Percentiles rank a stretch among this genome's conserved stretches.
These are phyloP conservation scores for Lottia gigantea DNA, from an alignment of 2,888 invertebrate species.

Conservation along the genomic window DNA sequence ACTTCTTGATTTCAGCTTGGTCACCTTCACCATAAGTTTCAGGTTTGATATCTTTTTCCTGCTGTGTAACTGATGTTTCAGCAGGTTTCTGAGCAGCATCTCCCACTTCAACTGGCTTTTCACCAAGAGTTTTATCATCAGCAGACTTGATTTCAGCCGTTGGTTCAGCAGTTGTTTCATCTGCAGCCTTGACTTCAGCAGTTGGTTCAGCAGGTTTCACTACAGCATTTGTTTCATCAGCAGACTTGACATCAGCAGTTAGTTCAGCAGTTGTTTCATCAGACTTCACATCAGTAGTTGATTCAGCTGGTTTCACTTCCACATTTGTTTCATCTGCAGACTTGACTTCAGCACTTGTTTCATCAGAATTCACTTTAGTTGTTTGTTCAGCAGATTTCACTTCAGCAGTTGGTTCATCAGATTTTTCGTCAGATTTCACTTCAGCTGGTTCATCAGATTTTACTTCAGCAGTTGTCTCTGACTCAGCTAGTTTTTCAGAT, in stretches of 20 bases:
- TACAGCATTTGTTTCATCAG: constrained; percentile 13
- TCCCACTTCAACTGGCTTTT: background rate
- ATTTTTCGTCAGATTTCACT: constrained; percentile 15
- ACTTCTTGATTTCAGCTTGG: constrained; percentile 8
- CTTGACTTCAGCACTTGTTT: constrained; percentile 9
- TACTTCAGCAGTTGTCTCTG: constrained; percentile 12
- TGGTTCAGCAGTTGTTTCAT: constrained; percentile 10
- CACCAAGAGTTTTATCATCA: constrained; percentile 7
- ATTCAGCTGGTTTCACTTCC: constrained; percentile 15
- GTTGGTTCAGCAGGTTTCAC: background rate
- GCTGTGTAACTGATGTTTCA: background rate
- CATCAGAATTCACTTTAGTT: constrained; percentile 8
- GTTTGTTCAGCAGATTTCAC: constrained; percentile 12
- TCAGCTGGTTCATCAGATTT: constrained; percentile 18
- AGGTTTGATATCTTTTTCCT: background rate
- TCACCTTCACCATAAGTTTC: background rate
- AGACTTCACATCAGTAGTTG: constrained; percentile 9
- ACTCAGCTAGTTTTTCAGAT: background rate
- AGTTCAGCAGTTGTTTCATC: constrained; percentile 5
- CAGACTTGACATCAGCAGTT: constrained; percentile 5
- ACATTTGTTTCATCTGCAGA: constrained; percentile 17
- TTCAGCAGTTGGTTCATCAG: background rate
- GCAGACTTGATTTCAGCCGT: constrained; percentile 10
- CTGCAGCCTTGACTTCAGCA: background rate
- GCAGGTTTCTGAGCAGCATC: background rate